Evolutionary conservation across 2,113 vertebrate genomes (phyloP), one percentile per base, ranked within the genome.

Genomic region (Eubucco bourcierii): DNA sequence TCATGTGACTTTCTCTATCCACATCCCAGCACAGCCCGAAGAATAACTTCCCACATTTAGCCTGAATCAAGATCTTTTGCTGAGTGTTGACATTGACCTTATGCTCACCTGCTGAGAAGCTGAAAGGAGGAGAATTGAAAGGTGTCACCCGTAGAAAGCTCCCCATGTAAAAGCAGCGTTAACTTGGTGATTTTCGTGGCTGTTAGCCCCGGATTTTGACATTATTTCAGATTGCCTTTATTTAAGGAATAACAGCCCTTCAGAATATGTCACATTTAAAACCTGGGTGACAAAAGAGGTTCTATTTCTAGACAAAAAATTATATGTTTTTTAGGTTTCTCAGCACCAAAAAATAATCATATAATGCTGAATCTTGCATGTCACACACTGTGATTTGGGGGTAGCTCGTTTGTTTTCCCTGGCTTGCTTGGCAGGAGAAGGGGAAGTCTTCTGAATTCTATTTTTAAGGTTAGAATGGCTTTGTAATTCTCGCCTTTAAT

Each of bases 191-290:
- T 84, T 95, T 87, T 64, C 11, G 2, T n/a, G 71, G 79, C 3
- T 84, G 87, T 82, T 91, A 87, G 64, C 68, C 84, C 20, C 19
- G 60, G 58, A 17, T 93, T 92, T 92, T 92, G 81, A 78, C 81
- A 78, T 93, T 87, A 63, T 86, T 95, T 90, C 84, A 80, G 60
- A 33, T 68, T 92, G 34, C 70, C 77, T 88, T 90, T 92, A 92
- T 79, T 94, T 93, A 87, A 93, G 64, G 80, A 84, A 82, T 89
- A 84, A 67, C 92, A 90, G 17, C 67, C 31, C 71, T 96, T 94
- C 87, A 89, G 90, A 94, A 87, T 84, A 90, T 81, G 80, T 76
- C 74, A 88, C 31, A 86, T 88, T 88, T 79, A 84, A 91, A 93
- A 79, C 39, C 31, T 0, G 2, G 11, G 50, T 66, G 75, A 84